phyloP scores from a whole-genome alignment of 2,113 vertebrate genomes.

The Dunckerocampus dactyliophorus region DNA sequence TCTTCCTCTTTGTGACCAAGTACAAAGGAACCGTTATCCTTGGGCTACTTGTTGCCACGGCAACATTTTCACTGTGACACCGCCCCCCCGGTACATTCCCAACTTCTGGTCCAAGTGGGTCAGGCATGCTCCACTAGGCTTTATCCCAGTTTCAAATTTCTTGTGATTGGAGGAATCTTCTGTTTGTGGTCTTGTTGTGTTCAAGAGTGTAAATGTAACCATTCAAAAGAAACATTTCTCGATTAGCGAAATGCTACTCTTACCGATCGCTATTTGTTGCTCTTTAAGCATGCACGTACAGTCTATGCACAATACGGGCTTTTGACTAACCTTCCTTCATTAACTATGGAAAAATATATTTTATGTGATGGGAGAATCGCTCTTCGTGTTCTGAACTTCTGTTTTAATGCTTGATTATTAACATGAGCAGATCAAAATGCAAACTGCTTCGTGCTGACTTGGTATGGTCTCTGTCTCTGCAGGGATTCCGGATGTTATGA shows the following conservation, averaged over 20 bases:
- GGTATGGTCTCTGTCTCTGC: constrained; percentile 11
- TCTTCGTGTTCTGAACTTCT: not conserved
- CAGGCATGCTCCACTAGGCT: constrained; percentile 25
- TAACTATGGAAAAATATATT: not conserved
- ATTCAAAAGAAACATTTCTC: not conserved
- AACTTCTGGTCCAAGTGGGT: constrained; percentile 68
- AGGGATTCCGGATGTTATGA: constrained; percentile 64
- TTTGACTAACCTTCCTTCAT: not conserved
- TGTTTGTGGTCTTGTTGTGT: not conserved
- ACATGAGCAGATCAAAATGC: not conserved
- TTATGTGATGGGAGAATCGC: not conserved
- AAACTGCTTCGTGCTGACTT: not conserved
- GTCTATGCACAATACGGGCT: not conserved
- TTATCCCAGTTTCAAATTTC: not conserved
- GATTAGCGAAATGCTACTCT: no score
- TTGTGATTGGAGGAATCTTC: not conserved
- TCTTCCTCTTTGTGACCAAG: constrained; percentile 58
- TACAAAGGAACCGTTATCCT: constrained; percentile 68
- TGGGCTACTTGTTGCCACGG: constrained; percentile 58
- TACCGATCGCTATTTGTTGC: not conserved
- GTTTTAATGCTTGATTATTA: not conserved
- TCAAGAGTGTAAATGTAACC: not conserved
- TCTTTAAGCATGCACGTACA: not conserved
- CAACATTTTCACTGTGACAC: constrained; percentile 30
- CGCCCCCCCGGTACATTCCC: constrained; percentile 44